Conservation (phyloP, 2,797 vertebrate genomes). For the Poecilia velifera region DNA sequence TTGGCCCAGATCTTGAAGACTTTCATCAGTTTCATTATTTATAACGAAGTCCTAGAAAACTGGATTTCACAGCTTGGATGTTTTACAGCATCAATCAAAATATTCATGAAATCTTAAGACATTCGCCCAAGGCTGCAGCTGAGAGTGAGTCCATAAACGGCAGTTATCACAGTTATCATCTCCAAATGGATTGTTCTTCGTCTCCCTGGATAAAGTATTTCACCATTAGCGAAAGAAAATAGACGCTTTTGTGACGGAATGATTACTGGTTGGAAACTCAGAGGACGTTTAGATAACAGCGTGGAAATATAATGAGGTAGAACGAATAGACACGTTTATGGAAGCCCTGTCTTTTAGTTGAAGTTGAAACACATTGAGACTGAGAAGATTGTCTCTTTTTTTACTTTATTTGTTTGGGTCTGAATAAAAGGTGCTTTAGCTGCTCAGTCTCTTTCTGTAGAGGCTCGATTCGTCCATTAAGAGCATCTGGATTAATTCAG, state of each 20-base stretch:
- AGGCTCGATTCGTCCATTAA: background rate
- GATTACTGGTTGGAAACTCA: slow-evolving; percentile 1
- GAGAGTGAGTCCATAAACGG: background rate
- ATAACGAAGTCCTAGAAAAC: slow-evolving; percentile 24
- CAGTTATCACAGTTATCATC: slow-evolving; percentile 19
- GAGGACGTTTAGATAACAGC: background rate
- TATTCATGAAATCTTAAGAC: slow-evolving; percentile 13
- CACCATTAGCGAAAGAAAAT: slow-evolving; percentile 16
- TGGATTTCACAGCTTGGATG: slow-evolving; percentile 30
- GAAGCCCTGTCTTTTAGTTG: background rate
- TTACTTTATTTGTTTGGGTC: background rate
- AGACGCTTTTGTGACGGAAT: slow-evolving; percentile 6
- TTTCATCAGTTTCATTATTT: slow-evolving; percentile 35
- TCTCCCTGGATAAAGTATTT: slow-evolving; percentile 22
- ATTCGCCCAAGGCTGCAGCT: slow-evolving; percentile 12
- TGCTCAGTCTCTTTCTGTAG: background rate
- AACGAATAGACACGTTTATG: background rate
- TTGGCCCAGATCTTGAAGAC: background rate
- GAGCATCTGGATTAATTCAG: background rate
- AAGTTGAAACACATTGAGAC: background rate
- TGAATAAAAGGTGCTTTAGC: background rate
- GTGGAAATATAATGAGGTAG: slow-evolving; percentile 1
- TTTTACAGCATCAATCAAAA: slow-evolving; percentile 17
- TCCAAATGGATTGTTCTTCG: slow-evolving; percentile 20
- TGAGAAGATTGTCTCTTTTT: background rate